Evolutionary conservation across 2,797 vertebrate genomes (phyloP).

Genomic region (Clarias fuscus): DNA sequence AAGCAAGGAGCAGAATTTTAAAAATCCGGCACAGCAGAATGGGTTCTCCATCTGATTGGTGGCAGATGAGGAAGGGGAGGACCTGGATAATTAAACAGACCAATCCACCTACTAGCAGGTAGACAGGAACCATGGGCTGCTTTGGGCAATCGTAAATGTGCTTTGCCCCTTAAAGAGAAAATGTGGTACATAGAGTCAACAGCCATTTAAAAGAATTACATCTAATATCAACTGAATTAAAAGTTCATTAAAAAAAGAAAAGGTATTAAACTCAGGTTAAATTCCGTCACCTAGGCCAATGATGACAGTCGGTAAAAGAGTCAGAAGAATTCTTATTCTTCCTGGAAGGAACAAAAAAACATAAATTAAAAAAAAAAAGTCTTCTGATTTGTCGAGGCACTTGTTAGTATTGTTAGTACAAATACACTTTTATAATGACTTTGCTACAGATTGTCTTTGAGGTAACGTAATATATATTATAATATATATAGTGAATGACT

Average conservation of each 20-base stretch:
- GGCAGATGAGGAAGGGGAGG: not conserved
- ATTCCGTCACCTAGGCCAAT: slow-evolving; percentile 5
- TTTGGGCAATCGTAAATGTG: slow-evolving; percentile 70
- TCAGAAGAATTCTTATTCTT: not conserved
- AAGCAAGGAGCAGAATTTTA: not conserved
- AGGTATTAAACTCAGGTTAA: not conserved
- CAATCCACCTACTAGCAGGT: slow-evolving; percentile 71
- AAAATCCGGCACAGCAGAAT: slow-evolving; percentile 6
- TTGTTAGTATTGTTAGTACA: not conserved
- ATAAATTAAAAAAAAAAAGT: not conserved
- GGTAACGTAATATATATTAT: not conserved
- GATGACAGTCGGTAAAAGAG: slow-evolving; percentile 8
- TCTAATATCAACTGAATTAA: not conserved
- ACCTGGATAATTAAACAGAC: slow-evolving; percentile 60
- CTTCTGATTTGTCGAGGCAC: not conserved
- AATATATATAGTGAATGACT: not conserved
- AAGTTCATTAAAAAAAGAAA: not conserved
- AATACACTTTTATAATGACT: slow-evolving; percentile 1
- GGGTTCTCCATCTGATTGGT: not conserved
- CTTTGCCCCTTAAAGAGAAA: slow-evolving; percentile 60
- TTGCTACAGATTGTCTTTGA: not conserved
- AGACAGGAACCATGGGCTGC: slow-evolving; percentile 73
- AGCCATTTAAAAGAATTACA: not conserved
- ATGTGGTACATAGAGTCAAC: not conserved
- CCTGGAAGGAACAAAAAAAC: not conserved